These are phyloP conservation scores for Zenarchopterus dispar DNA, from an alignment of 2,797 vertebrate species.

Conservation along the genomic window DNA sequence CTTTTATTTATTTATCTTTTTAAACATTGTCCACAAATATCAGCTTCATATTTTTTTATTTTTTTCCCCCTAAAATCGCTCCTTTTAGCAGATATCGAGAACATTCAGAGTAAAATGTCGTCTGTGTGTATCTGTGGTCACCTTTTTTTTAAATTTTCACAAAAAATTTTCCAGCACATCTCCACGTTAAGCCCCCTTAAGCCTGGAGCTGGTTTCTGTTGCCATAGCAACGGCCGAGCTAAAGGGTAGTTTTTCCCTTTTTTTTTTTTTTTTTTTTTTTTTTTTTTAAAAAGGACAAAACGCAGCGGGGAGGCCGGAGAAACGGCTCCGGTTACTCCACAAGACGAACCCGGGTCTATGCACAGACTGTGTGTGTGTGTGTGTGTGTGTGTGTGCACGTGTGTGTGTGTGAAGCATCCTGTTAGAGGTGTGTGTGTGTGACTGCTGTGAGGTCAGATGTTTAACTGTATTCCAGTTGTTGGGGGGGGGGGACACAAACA, in stretches of 20 bases:
- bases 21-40: too few relatives aligned
- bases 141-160: slow-evolving; percentile 29
- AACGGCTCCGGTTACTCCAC: slow-evolving; percentile 57
- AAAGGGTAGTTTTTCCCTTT: slow-evolving; percentile 60
- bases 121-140: slow-evolving; percentile 21
- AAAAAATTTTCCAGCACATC: slow-evolving; percentile 46
- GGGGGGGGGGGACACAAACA: slow-evolving; percentile 23
- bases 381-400: slow-evolving; percentile 17
- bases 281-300: slow-evolving; percentile 59
- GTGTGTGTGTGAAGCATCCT: slow-evolving; percentile 16
- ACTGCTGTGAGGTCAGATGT: slow-evolving; percentile 54
- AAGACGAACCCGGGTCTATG: slow-evolving; percentile 71
- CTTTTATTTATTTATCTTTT: too few relatives aligned
- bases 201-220: slow-evolving; percentile 64
- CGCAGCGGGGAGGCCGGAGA: slow-evolving; percentile 43
- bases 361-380: slow-evolving; percentile 57
- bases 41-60: too few relatives aligned
- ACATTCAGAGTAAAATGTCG: too few relatives aligned
- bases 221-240: slow-evolving; percentile 66
- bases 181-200: slow-evolving; percentile 38
- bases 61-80: too few relatives aligned
- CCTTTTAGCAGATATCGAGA: too few relatives aligned
- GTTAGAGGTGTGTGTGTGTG: slow-evolving; percentile 21
- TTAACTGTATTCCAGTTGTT: slow-evolving; percentile 56
- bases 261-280: too few relatives aligned